A percentile compares a stretch with the other conserved stretches of the same genome.
These are phyloP conservation scores for Microcebus ravelobensis DNA, from an alignment of 2,113 vertebrate genomes.

Conservation along the genomic window DNA sequence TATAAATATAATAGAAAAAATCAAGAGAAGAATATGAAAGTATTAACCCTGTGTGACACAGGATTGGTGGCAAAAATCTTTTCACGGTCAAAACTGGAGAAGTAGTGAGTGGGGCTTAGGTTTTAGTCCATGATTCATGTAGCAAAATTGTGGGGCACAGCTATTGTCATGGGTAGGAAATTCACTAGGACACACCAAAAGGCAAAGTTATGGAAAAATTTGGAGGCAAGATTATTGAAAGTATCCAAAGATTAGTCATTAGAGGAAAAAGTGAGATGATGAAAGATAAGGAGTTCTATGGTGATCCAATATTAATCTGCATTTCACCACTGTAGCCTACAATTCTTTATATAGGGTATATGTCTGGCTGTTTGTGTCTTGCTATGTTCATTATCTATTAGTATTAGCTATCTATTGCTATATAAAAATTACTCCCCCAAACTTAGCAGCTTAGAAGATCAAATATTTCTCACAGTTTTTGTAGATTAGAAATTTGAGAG, in stretches of 20 bases:
- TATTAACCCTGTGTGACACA: not conserved
- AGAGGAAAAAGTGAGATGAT: not conserved
- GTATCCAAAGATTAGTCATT: not conserved
- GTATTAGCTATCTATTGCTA: not conserved
- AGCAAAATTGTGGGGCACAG: not conserved
- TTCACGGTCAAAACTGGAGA: not conserved
- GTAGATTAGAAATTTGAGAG: not conserved
- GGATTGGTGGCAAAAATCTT: not conserved
- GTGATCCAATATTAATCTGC: not conserved
- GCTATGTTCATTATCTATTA: not conserved
- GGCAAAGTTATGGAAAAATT: not conserved
- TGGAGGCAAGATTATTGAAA: not conserved
- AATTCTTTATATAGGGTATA: not conserved
- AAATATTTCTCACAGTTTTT: not conserved
- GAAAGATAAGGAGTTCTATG: not conserved
- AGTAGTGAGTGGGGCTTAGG: not conserved
- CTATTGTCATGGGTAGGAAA: not conserved
- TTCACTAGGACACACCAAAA: not conserved
- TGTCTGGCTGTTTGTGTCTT: not conserved
- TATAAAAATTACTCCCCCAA: not conserved
- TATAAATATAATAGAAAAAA: not conserved
- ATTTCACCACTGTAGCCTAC: not conserved
- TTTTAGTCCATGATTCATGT: not conserved
- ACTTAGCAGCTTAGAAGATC: not conserved
- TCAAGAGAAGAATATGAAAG: not conserved